Conservation (phyloP, 1,140 invertebrate species). For the Spodoptera frugiperda region DNA sequence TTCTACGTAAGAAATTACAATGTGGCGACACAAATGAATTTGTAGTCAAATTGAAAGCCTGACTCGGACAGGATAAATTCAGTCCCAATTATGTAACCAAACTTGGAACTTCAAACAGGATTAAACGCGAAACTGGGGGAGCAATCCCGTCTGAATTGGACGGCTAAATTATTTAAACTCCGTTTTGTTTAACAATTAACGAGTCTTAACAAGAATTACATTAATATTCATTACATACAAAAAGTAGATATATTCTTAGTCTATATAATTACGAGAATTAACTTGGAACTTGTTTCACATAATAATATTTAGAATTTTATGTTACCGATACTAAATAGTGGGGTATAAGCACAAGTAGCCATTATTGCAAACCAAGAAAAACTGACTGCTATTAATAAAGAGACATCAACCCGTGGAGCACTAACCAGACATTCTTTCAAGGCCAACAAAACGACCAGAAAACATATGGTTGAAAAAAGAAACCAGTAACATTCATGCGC, state of each 20-base stretch:
- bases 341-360: constrained; percentile 43
- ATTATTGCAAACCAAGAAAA: constrained; percentile 56
- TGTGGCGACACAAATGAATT: not conserved
- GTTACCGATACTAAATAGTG: constrained; percentile 35
- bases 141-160: constrained; percentile 32
- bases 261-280: not conserved
- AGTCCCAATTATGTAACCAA: constrained; percentile 16
- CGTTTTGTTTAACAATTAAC: constrained; percentile 19
- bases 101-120: constrained; percentile 38
- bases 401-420: constrained; percentile 66
- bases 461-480: constrained; percentile 82
- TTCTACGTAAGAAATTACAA: not conserved
- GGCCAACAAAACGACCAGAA: constrained; percentile 80
- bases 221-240: constrained; percentile 17
- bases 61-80: constrained; percentile 29
- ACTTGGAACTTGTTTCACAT: constrained; percentile 7
- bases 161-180: constrained; percentile 35
- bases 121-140: constrained; percentile 31
- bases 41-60: constrained; percentile 11
- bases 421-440: constrained; percentile 77
- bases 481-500: constrained; percentile 59
- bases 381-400: constrained; percentile 71
- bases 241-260: not conserved
- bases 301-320: constrained; percentile 27
- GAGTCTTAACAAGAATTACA: constrained; percentile 25